Conservation (phyloP, 2,888 invertebrate genomes). For the Tenthredo livida region DNA sequence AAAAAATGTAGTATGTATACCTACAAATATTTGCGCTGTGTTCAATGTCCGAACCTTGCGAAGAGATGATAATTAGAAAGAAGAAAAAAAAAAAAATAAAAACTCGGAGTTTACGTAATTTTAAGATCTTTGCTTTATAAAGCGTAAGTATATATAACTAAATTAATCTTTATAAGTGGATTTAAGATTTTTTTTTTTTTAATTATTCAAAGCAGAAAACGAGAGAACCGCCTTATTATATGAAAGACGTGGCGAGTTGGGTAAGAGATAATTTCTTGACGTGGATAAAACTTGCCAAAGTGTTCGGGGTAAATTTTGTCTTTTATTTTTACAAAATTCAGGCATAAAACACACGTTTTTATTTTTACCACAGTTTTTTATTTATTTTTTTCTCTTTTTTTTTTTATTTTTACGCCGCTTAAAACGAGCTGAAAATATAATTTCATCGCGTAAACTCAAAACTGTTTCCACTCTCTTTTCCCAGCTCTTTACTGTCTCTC, state of each 20-base stretch:
- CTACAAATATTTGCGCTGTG: neutral
- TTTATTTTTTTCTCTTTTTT: neutral
- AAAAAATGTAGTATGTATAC: neutral
- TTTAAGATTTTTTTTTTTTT: neutral
- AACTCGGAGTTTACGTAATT: neutral
- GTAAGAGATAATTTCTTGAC: neutral
- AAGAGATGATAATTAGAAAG: neutral
- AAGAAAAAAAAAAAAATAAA: neutral
- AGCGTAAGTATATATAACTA: neutral
- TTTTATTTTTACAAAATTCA: neutral
- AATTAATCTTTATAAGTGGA: conserved; percentile 14
- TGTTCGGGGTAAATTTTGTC: neutral
- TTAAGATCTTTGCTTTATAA: neutral
- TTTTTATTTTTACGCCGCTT: neutral
- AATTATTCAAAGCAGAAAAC: conserved; percentile 3
- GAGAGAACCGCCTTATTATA: neutral
- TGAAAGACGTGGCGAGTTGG: neutral
- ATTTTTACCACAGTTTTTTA: neutral
- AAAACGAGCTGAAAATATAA: neutral
- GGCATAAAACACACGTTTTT: neutral
- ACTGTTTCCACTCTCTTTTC: neutral
- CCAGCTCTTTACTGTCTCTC: too few relatives aligned
- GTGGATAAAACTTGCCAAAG: neutral
- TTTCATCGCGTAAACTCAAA: neutral
- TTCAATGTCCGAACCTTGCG: neutral